Conservation (phyloP, 2,113 vertebrate species). For the Cervus canadensis region DNA sequence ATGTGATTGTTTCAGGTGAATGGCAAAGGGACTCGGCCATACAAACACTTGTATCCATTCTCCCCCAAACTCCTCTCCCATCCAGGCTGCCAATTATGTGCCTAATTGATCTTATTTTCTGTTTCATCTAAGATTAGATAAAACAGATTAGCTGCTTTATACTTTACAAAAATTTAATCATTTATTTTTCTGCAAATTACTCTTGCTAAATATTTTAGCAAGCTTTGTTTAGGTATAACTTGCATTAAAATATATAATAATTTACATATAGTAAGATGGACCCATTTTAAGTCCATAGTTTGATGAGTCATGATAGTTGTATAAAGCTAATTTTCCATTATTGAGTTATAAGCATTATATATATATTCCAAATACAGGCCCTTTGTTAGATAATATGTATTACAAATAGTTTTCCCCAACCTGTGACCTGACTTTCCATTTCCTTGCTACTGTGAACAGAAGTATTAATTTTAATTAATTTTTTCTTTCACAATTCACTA, state of each 20-base stretch:
- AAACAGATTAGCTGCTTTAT: background rate
- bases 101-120: background rate
- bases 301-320: background rate
- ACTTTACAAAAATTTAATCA: background rate
- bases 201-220: background rate
- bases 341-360: background rate
- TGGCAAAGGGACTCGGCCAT: background rate
- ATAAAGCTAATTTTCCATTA: background rate
- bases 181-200: background rate
- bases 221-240: background rate
- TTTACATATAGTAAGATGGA: background rate
- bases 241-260: background rate
- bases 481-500: background rate
- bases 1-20: background rate
- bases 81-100: background rate
- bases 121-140: background rate
- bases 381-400: background rate
- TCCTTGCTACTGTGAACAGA: background rate
- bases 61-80: background rate
- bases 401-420: background rate
- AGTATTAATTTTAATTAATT: background rate
- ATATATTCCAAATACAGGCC: background rate
- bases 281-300: background rate
- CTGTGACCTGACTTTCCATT: background rate
- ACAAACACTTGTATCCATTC: background rate